A percentile compares a stretch with the other conserved stretches of the same genome.
These are phyloP conservation scores for Tringa solitaria DNA, from an alignment of 2,113 vertebrate genomes.

Conservation along the genomic window DNA sequence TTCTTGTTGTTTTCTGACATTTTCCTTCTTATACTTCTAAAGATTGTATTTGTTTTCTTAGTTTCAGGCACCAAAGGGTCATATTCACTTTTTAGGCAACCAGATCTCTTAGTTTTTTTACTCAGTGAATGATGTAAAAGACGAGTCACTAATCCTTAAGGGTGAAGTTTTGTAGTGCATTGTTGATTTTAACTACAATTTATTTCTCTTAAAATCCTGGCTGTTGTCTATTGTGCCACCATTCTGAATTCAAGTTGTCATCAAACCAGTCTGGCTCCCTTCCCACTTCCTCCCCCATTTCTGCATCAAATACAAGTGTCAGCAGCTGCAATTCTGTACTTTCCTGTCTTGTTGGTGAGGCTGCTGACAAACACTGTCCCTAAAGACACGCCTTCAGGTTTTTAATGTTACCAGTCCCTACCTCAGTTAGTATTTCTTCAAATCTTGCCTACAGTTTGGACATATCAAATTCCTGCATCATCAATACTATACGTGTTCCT, in stretches of 20 bases:
- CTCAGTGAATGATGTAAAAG: not conserved
- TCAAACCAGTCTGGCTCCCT: not conserved
- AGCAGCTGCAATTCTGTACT: not conserved
- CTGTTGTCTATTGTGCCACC: not conserved
- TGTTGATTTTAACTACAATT: not conserved
- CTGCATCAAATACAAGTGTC: not conserved
- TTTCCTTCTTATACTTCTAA: not conserved
- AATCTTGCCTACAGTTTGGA: not conserved
- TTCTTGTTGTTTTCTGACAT: not conserved
- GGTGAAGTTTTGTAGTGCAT: not conserved
- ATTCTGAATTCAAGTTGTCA: not conserved
- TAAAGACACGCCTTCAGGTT: not conserved
- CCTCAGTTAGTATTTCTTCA: not conserved
- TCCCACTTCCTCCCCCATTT: not conserved
- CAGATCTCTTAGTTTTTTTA: not conserved
- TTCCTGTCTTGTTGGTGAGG: not conserved
- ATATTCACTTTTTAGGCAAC: not conserved
- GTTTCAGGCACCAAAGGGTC: not conserved
- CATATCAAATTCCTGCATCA: not conserved
- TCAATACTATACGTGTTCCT: not conserved
- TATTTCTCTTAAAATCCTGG: not conserved
- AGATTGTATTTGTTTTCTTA: not conserved
- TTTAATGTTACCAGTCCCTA: not conserved
- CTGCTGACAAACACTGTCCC: not conserved
- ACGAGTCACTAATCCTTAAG: not conserved